phyloP scores from a whole-genome alignment of 2,888 invertebrate genomes.

The Nomada hirtipes region DNA sequence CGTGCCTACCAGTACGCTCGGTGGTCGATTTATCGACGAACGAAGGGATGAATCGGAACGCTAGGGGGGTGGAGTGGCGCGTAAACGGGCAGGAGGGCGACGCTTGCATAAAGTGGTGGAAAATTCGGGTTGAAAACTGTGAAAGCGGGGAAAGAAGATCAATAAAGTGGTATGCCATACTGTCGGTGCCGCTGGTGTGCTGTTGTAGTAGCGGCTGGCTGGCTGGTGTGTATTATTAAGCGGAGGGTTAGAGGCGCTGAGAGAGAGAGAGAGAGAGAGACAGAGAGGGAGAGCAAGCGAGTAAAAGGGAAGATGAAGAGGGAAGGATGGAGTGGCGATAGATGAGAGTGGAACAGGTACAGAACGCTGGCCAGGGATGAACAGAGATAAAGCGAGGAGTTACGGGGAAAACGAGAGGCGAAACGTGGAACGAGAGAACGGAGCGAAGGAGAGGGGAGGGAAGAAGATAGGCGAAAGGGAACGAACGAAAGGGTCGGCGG shows the following conservation, averaged over 20 bases:
- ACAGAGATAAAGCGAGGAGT: slow-evolving; percentile 45
- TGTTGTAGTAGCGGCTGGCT: slow-evolving; percentile 74
- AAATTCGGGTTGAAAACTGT: slow-evolving; percentile 80
- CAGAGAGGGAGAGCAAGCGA: slow-evolving; percentile 22
- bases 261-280: slow-evolving; percentile 49
- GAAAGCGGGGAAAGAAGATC: slow-evolving; percentile 81
- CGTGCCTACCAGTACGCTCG: slow-evolving; percentile 30
- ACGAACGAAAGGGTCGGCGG: slow-evolving; percentile 53
- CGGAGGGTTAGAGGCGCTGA: slow-evolving; percentile 74
- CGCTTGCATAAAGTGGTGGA: slow-evolving; percentile 80
- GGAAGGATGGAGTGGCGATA: slow-evolving; percentile 55
- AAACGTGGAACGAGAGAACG: slow-evolving; percentile 62
- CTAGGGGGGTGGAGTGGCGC: slow-evolving; percentile 62
- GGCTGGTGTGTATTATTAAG: slow-evolving; percentile 79
- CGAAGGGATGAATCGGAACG: slow-evolving; percentile 68
- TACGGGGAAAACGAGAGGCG: slow-evolving; percentile 53
- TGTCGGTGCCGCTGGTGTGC: slow-evolving; percentile 73
- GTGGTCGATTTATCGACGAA: slow-evolving; percentile 73
- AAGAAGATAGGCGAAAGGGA: slow-evolving; percentile 29
- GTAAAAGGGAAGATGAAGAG: slow-evolving; percentile 42
- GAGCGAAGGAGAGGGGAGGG: slow-evolving; percentile 35
- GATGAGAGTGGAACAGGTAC: slow-evolving; percentile 48
- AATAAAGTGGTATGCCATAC: slow-evolving; percentile 81
- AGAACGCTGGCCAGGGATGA: slow-evolving; percentile 45
- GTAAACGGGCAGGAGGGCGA: slow-evolving; percentile 75